phyloP scores from a whole-genome alignment of 1,140 invertebrate genomes.

The Drosophila takahashii region DNA sequence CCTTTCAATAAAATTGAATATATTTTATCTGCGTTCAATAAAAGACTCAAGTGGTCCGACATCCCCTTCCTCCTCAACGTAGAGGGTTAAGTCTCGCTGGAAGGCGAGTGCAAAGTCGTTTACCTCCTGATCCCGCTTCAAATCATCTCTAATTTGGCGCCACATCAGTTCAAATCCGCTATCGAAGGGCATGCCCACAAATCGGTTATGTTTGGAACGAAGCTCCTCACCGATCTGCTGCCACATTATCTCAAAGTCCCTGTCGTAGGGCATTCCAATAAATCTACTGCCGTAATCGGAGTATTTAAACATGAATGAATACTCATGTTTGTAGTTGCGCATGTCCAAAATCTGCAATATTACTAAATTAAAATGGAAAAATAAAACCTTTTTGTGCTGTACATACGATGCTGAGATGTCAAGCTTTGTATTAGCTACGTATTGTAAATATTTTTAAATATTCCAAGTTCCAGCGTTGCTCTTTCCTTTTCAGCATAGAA shows the following conservation, averaged over 20 bases:
- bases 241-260: conserved; percentile 5
- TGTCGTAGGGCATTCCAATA: neutral
- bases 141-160: conserved; percentile 27
- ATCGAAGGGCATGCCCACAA: conserved; percentile 7
- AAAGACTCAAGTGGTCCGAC: conserved; percentile 13
- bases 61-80: conserved; percentile 5
- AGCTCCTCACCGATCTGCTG: neutral
- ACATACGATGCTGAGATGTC: neutral
- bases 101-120: neutral
- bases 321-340: neutral
- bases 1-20: conserved; percentile 62
- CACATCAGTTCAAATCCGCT: conserved; percentile 48
- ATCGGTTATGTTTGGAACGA: neutral
- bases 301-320: conserved; percentile 8
- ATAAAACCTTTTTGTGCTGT: neutral
- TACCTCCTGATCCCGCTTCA: conserved; percentile 4
- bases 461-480: neutral
- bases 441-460: neutral
- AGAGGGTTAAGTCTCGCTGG: neutral
- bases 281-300: neutral
- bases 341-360: neutral
- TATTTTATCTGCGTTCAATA: conserved; percentile 47
- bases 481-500: neutral
- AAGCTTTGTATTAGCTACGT: too few species aligned
- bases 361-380: neutral